These are phyloP conservation scores for Phrynocephalus forsythii DNA, from an alignment of 2,797 vertebrate species.

Conservation along the genomic window DNA sequence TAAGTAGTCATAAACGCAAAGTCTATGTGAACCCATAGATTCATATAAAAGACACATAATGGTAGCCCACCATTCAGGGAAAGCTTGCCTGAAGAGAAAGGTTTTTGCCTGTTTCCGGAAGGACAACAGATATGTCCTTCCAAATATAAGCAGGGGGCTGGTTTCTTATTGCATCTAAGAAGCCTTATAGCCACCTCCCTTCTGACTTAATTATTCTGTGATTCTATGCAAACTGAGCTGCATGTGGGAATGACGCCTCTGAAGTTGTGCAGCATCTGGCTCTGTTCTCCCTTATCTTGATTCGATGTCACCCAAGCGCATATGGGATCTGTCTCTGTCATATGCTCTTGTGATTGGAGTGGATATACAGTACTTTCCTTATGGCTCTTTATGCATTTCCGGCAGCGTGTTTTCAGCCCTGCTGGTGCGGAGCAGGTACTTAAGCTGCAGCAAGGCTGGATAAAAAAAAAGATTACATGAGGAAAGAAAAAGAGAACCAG, in stretches of 20 bases:
- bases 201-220: not conserved
- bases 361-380: conserved; percentile 1
- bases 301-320: not conserved
- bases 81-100: no score
- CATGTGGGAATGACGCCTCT: not conserved
- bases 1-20: no score
- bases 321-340: not conserved
- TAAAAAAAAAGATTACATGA: not conserved
- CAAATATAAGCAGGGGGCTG: no score
- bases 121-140: no score
- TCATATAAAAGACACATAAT: no score
- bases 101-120: no score
- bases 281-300: not conserved
- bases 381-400: not conserved
- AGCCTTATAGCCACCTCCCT: no score
- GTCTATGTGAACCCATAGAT: no score
- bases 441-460: not conserved
- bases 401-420: not conserved
- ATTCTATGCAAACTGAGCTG: not conserved
- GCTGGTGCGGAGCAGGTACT: not conserved
- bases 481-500: not conserved
- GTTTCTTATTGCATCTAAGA: no score
- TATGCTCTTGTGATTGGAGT: not conserved
- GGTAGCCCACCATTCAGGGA: no score
- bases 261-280: not conserved